Conservation (phyloP, 2,797 vertebrate genomes). For the Arremon brunneinucha region DNA sequence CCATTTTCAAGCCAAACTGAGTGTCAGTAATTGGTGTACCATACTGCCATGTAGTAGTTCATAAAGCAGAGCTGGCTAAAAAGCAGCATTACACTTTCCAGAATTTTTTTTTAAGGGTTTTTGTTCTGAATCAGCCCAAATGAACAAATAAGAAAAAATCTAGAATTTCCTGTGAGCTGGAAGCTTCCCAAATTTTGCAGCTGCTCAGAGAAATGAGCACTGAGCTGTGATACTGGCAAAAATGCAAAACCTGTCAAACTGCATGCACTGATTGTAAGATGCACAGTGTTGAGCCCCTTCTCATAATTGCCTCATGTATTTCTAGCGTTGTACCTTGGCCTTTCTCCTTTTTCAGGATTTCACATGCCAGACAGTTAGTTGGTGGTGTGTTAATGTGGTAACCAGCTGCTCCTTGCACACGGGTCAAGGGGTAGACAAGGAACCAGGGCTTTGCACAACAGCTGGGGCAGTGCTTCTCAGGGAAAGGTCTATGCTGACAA, state of each 20-base stretch:
- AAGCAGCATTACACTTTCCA: background rate
- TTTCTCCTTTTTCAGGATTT: background rate
- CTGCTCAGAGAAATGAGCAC: conserved; percentile 42
- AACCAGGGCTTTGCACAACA: background rate
- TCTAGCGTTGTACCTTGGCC: background rate
- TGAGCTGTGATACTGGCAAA: conserved; percentile 24
- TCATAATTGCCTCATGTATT: background rate
- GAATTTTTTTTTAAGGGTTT: background rate
- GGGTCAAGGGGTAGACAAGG: background rate
- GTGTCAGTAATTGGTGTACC: background rate
- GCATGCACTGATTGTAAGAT: background rate
- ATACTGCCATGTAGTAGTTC: background rate
- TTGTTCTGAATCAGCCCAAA: conserved; percentile 13
- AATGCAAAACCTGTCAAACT: conserved; percentile 42
- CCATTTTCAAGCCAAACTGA: background rate
- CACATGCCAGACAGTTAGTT: background rate
- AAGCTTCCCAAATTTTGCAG: conserved; percentile 51
- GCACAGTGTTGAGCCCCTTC: background rate
- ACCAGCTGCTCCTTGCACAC: background rate
- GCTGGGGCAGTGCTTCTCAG: background rate
- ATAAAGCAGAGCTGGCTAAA: background rate
- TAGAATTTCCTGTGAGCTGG: conserved; percentile 37
- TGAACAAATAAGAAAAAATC: conserved; percentile 1
- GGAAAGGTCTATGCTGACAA: background rate
- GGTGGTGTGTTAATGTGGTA: background rate